Base-by-base conservation (phyloP, 2,888 invertebrate genomes). In the Conchocele bisecta region DNA sequence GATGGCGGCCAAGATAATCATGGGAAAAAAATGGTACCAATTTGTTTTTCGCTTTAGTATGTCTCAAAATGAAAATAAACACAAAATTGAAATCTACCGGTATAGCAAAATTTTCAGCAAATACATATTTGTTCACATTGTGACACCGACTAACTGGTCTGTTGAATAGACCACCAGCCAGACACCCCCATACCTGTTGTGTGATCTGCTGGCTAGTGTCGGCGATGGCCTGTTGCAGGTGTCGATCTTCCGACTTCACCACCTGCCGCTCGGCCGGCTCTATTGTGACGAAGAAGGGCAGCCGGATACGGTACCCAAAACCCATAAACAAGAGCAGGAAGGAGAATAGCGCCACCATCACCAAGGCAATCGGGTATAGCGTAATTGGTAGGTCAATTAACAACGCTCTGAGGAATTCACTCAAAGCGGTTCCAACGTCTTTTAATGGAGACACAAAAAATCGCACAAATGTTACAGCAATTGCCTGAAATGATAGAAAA, bases 361-460 rank as follows among this genome's bases (percentile, higher is more conserved):
- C 61, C 26, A 83, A 60, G 51, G 81, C 83, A 58, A 85, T 59
- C 7, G 85, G 85, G 73, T 80, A 83, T 51, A 83, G 58, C 13
- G 79, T 72, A 7, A 85, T 9, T 6, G 86, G 86, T 26, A 85
- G 70, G 56, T 84, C 84, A 37, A 75, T 68, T 3, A 86, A 74
- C 0, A 83, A 59, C 2, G 80, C 82, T 17, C 63, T 61, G 29
- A 85, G 56, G 33, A 86, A 83, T 46, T 77, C 74, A 59, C 81
- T 82, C 13, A 85, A 48, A 4, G 81, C 77, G 33, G 63, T 48
- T 7, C 85, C 86, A 13, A 86, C 65, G 63, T 86, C 84, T 48
- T 83, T 82, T 54, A 85, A 42, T n/a, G 86, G 86, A 9, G 85
- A 81, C 33, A 86, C 48, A 48, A 83, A 81, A 54, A 86, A 86